Evolutionary conservation across 1,140 invertebrate species (phyloP), one percentile per base, ranked within the genome.

Genomic region (Drosophila bifasciata): DNA sequence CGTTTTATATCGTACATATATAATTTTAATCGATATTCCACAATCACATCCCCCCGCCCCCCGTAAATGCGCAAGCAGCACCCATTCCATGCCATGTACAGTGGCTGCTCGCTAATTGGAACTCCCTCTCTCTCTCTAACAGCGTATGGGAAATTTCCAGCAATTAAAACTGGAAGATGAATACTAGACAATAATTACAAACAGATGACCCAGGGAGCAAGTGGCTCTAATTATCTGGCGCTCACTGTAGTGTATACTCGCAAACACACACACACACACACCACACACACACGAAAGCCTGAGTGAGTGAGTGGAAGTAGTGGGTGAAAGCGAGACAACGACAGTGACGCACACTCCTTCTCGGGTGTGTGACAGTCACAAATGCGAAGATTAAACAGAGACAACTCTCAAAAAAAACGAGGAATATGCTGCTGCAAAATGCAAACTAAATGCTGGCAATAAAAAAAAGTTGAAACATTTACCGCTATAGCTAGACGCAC

Each of bases 11-110:
- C 32, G 32, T 71, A 52, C 66, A 58, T 62, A 71, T 81, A 86
- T 88, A 51, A 88, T 88, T 83, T 81, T 73, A 81, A 88, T 88
- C 83, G 83, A 88, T 88, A 88, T 88, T 83, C 71, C 83, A 72
- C 83, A 83, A 89, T 64, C 76, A 49, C 76, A 79, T 83, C 62
- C 64, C 39, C 8, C 7, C 25, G 59, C 61, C 64, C 39, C 28
- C 32, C 32, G 59, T 55, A 74, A 77, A 84, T 76, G 62, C 59
- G 52, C 76, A 13, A 13, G 77, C 68, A 13, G 77, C 68, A 56
- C 45, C 25, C 1, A 40, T 28, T 16, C n/a, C 25, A 17, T 16
- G 11, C 25, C 9, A 19, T 13, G 49, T 16, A 68, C 62, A 68
- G 63, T 69, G 50, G 49, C 68, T 56, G 62, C 56, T 62, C 66